Evolutionary conservation across 2,888 invertebrate genomes (phyloP).

Genomic region (Resseliella maxima): DNA sequence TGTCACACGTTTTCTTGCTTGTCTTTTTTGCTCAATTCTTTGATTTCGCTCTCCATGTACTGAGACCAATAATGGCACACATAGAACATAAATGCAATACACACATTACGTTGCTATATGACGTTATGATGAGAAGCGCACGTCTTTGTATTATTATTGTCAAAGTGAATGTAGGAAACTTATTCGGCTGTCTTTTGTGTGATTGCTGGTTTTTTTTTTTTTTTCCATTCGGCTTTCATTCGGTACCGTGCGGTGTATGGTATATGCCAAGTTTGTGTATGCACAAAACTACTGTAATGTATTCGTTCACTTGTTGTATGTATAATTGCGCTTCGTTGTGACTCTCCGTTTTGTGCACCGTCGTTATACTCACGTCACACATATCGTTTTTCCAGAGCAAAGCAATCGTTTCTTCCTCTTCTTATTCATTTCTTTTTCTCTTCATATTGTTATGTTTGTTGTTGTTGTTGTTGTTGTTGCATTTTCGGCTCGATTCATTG

Average conservation of each 20-base stretch:
- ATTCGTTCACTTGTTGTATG: constrained; percentile 46
- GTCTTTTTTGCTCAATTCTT: neutral
- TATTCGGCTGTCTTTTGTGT: constrained; percentile 18
- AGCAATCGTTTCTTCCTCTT: neutral
- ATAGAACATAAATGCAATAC: neutral
- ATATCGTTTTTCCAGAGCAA: constrained; percentile 8
- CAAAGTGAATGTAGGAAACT: constrained; percentile 50
- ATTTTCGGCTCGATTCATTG: neutral
- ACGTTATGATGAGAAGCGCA: neutral
- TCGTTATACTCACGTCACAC: too few species aligned
- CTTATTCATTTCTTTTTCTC: neutral
- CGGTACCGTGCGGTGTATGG: neutral
- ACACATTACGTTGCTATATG: neutral
- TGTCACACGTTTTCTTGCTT: neutral
- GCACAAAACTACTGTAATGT: constrained; percentile 2
- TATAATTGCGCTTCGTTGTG: constrained; percentile 12
- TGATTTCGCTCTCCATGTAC: constrained; percentile 12
- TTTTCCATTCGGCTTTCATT: constrained; percentile 43
- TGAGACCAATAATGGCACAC: neutral
- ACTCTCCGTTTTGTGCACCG: neutral
- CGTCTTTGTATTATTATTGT: constrained; percentile 38
- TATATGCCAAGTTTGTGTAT: neutral
- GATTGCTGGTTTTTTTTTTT: constrained; percentile 47
- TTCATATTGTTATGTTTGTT: too few species aligned
- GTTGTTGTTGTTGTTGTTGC: neutral